Conservation (phyloP, 2,888 invertebrate genomes). For the Philereme vetulata region DNA sequence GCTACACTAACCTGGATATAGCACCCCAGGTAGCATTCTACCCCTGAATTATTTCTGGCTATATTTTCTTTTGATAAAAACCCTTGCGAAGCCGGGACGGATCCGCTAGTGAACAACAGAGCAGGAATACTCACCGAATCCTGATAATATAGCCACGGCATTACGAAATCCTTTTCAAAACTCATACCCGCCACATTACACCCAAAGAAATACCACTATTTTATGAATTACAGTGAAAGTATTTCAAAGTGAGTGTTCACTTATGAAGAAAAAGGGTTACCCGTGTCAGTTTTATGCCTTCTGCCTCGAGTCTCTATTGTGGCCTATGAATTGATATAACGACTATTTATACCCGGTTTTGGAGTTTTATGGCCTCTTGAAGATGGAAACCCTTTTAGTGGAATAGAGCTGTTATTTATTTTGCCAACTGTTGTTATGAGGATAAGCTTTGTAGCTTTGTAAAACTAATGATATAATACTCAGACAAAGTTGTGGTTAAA, state of each 20-base stretch:
- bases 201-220: slow-evolving; percentile 63
- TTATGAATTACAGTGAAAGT: not conserved
- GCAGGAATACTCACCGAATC: too few relatives aligned
- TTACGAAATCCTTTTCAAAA: slow-evolving; percentile 1
- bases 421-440: slow-evolving; percentile 14
- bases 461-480: too few relatives aligned
- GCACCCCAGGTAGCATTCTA: too few relatives aligned
- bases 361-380: slow-evolving; percentile 29
- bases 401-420: slow-evolving; percentile 21
- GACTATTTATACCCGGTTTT: slow-evolving; percentile 45
- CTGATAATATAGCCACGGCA: too few relatives aligned
- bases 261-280: slow-evolving; percentile 78
- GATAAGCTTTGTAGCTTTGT: too few relatives aligned
- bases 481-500: too few relatives aligned
- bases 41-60: too few relatives aligned
- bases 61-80: too few relatives aligned
- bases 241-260: slow-evolving; percentile 48
- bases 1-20: too few relatives aligned
- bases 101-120: too few relatives aligned
- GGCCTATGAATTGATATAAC: slow-evolving; percentile 69
- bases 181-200: slow-evolving; percentile 25
- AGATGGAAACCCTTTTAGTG: slow-evolving; percentile 30
- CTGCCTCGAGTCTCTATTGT: slow-evolving; percentile 63
- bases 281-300: slow-evolving; percentile 65
- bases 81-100: too few relatives aligned